Base-by-base conservation (phyloP, 2,113 vertebrate genomes). In the Hypocryptadius cinnamomeus region DNA sequence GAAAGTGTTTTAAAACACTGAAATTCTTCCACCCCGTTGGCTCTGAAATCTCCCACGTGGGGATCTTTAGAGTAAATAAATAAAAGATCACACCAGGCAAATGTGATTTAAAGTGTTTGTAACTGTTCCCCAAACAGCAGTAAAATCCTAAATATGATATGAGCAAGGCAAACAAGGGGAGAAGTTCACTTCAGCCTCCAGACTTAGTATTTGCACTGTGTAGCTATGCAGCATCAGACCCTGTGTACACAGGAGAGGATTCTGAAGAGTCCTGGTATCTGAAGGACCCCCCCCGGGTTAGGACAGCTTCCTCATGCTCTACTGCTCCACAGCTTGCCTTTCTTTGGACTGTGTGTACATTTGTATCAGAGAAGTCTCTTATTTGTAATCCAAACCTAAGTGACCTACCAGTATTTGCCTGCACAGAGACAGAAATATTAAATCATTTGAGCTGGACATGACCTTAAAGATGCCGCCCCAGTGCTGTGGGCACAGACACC, bases 61-160 rank as follows among this genome's bases (percentile, higher is more conserved):
- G 61, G 48, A 87, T 92, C 47, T 90, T 92, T 74, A 86, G 92
- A 86, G 85, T 86, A 93, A 94, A 89, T 94, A 95, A 92, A 89
- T 95, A 84, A 90, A 92, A 95, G 80, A 93, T 95, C 60, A 68
- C 65, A 92, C 83, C 51, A 86, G 60, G 73, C 69, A 84, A 88
- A 93, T 84, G 92, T 86, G 88, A 94, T 86, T 93, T 96, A 64
- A 92, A 84, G 56, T 71, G 92, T 89, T 68, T 94, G 72, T 74
- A 95, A 93, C 86, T 48, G 90, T 94, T 95, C 83, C 86, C 79
- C 30, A 60, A 89, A 74, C 4, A 24, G 57, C 11, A 42, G 47
- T 96, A 81, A 94, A 96, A 81, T 68, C 73, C 40, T 81, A 88
- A 92, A 78, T 95, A 93, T 93, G 90, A 74, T 84, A 92, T 23